phyloP scores from a whole-genome alignment of 2,888 invertebrate genomes.

The Lepas anatifera region DNA sequence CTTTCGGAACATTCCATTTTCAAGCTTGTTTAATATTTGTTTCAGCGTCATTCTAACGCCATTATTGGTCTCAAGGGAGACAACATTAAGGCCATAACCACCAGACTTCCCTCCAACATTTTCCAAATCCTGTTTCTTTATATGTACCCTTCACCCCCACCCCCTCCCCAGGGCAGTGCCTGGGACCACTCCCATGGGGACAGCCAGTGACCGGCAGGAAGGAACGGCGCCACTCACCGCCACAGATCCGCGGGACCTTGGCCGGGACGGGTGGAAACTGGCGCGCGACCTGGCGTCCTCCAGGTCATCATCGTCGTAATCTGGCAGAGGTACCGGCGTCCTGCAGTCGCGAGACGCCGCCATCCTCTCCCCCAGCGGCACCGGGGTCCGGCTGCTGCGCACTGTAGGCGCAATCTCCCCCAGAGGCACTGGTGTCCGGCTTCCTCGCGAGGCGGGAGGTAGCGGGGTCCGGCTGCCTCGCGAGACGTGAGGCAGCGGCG shows the following conservation, averaged over 20 bases:
- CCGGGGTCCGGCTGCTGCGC: neutral
- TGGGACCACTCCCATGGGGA: too few relatives aligned
- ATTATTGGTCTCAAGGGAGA: too few relatives aligned
- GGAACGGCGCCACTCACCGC: conserved; percentile 24
- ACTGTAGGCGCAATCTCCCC: neutral
- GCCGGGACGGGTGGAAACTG: conserved; percentile 22
- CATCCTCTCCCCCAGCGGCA: neutral
- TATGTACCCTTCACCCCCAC: too few relatives aligned
- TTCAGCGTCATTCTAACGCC: too few relatives aligned
- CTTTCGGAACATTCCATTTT: too few relatives aligned
- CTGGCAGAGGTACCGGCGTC: neutral
- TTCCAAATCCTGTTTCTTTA: too few relatives aligned
- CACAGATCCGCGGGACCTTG: conserved; percentile 23
- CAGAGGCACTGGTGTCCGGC: neutral
- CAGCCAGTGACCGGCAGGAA: too few relatives aligned
- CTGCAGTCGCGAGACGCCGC: neutral
- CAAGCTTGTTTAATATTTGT: too few relatives aligned
- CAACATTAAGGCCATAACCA: too few relatives aligned
- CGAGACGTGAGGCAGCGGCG: neutral
- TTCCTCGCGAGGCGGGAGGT: too few relatives aligned
- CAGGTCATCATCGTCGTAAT: conserved; percentile 1
- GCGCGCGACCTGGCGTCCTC: neutral
- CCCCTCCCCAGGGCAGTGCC: too few relatives aligned
- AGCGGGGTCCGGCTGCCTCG: neutral
- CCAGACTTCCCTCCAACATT: too few relatives aligned